Evolutionary conservation across 2,888 invertebrate species (phyloP), one percentile per base, ranked within the genome.

Genomic region (Platycheirus albimanus): DNA sequence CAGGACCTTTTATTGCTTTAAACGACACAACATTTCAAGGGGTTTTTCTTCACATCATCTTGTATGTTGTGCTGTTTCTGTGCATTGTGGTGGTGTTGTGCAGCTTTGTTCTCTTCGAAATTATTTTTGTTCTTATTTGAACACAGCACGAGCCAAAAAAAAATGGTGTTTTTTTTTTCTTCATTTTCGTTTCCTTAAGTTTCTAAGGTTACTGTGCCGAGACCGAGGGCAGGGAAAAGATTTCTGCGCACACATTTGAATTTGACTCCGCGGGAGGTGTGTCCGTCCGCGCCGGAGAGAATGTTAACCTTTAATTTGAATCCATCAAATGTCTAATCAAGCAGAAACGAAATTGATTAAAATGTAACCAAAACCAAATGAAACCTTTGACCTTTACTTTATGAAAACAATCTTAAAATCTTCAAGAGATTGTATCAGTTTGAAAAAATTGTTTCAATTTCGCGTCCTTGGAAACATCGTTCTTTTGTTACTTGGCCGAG

Each of bases 101-200:
- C 61, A 64, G 11, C 49, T 75, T 58, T 67, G 58, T 75, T 51
- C 56, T 17, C 11, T 30, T n/a, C 7, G 15, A 64, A 20, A 47
- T 15, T 30, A 64, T 49, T 24, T 69, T 56, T 45, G 30, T 61
- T 61, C 69, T 49, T 64, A 64, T 41, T 51, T 51, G 69, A 64
- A 58, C 80, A 64, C 80, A 80, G 80, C 80, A 80, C 80, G 80
- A 80, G 80, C 70, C 80, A 80, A 64, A 51, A 51, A 52, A 70
- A 45, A 69, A 75, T 66, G 52, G n/a, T 69, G 33, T 66, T 47
- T 47, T 28, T 11, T 36, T 19, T 10, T 8, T 30, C 11, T 11
- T 1, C 6, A 1, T 6, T 7, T n/a, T n/a, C n/a, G n/a, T 20
- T 51, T 41, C 6, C 30, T 24, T 52, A 33, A 7, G 28, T 28